Evolutionary conservation across 64 coral and sea anemone genomes (phyloP).

Genomic region (Anthopleura sola): DNA sequence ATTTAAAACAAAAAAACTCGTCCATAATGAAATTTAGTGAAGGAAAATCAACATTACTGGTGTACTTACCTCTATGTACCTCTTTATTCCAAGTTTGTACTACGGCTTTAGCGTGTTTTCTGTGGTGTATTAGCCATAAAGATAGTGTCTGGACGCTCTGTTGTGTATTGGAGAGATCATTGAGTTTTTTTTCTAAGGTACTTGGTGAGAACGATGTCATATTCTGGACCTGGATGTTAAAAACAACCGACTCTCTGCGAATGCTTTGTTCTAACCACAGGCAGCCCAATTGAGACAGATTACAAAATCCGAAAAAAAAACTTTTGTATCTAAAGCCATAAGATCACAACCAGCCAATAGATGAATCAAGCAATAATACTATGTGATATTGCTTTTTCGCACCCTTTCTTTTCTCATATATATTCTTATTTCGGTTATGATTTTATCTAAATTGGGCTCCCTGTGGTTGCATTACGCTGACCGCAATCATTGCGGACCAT

Average conservation of each 20-base stretch:
- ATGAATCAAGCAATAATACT: no score
- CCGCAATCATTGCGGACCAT: neutral
- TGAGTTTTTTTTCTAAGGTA: slow-evolving; percentile 94
- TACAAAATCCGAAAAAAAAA: no score
- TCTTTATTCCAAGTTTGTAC: slow-evolving; percentile 95
- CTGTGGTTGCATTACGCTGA: neutral
- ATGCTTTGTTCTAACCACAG: neutral
- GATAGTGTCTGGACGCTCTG: slow-evolving; percentile 99
- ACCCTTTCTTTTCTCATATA: no score
- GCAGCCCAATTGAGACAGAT: no score
- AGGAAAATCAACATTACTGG: neutral
- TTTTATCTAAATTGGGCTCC: no score
- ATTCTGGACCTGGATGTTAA: neutral
- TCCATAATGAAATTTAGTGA: neutral
- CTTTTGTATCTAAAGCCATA: no score
- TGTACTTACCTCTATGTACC: slow-evolving; percentile 62
- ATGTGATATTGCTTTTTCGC: no score
- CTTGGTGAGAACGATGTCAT: slow-evolving; percentile 90
- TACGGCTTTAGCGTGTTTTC: slow-evolving; percentile 93
- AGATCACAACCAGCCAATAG: no score
- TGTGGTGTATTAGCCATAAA: slow-evolving; percentile 95
- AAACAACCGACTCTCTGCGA: neutral
- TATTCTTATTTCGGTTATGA: no score
- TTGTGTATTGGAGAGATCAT: slow-evolving; percentile 92
- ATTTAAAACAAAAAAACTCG: neutral